These are phyloP conservation scores for Yoshiicerus persimilis DNA, from an alignment of 1,140 invertebrate genomes.

Conservation along the genomic window DNA sequence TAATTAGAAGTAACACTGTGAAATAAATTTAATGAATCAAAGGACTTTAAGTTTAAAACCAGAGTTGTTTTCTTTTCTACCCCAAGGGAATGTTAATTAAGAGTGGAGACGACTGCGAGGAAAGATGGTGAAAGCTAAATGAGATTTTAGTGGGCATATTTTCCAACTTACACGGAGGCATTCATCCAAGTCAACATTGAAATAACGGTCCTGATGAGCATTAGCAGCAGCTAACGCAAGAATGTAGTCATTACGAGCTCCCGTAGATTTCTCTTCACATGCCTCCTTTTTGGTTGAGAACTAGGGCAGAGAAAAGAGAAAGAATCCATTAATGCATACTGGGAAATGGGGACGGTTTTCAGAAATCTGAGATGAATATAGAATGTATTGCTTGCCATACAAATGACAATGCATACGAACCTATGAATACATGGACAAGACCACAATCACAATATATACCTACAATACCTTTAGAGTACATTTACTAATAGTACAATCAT, in stretches of 20 bases:
- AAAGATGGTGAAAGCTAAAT: background rate
- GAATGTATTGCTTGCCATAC: background rate
- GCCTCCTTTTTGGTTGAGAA: conserved; percentile 83
- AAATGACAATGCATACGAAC: background rate
- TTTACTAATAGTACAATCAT: background rate
- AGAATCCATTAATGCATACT: background rate
- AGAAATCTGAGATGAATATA: background rate
- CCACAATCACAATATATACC: background rate
- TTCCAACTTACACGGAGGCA: conserved; percentile 71
- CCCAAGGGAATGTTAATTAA: background rate
- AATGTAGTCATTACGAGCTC: conserved; percentile 91
- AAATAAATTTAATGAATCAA: background rate
- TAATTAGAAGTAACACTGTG: background rate
- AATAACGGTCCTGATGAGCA: conserved; percentile 91
- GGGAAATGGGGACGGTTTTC: background rate
- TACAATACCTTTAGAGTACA: background rate
- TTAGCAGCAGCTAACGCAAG: conserved; percentile 89
- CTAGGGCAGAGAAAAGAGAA: conserved; percentile 53
- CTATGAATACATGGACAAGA: background rate
- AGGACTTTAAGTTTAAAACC: background rate
- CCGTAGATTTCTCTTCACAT: conserved; percentile 90
- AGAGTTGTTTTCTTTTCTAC: background rate
- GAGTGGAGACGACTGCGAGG: background rate
- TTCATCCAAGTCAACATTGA: conserved; percentile 83
- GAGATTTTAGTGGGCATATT: background rate